phyloP scores from a whole-genome alignment of 2,888 invertebrate species.

The Plagiodera versicolora region DNA sequence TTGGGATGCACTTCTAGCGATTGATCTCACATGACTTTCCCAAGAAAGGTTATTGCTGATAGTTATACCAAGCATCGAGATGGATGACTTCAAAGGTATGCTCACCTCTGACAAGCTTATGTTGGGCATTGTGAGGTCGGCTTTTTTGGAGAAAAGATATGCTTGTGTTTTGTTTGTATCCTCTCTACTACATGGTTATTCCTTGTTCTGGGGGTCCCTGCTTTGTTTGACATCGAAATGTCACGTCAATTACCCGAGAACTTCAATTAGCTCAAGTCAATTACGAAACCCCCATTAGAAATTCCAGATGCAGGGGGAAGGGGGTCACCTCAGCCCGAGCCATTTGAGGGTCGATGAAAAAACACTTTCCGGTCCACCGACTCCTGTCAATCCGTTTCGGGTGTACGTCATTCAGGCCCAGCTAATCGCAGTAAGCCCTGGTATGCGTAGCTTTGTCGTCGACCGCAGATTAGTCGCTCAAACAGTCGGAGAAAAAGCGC shows the following conservation, averaged over 20 bases:
- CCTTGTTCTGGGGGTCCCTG: too few species aligned
- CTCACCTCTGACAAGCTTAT: too few species aligned
- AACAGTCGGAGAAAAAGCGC: constrained; percentile 21
- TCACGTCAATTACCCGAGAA: constrained; percentile 5
- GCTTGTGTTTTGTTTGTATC: too few species aligned
- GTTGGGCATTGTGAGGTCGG: too few species aligned
- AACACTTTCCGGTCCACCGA: constrained; percentile 41
- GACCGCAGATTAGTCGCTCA: constrained; percentile 39
- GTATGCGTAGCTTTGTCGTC: constrained; percentile 41
- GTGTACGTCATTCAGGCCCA: constrained; percentile 40
- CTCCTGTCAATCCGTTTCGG: constrained; percentile 44
- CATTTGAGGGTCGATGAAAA: constrained; percentile 28
- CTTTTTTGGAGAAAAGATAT: too few species aligned
- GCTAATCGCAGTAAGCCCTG: constrained; percentile 40
- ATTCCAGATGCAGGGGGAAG: constrained; percentile 14
- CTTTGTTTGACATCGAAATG: background rate
- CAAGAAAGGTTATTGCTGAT: too few species aligned
- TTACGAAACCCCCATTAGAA: constrained; percentile 12
- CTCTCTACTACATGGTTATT: too few species aligned
- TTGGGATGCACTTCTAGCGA: too few species aligned
- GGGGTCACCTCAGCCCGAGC: constrained; percentile 22
- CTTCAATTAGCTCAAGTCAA: constrained; percentile 5
- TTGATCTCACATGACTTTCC: too few species aligned
- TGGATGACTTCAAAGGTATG: too few species aligned
- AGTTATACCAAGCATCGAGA: too few species aligned